Evolutionary conservation across 2,113 vertebrate species (phyloP).

Genomic region (Picathartes gymnocephalus): DNA sequence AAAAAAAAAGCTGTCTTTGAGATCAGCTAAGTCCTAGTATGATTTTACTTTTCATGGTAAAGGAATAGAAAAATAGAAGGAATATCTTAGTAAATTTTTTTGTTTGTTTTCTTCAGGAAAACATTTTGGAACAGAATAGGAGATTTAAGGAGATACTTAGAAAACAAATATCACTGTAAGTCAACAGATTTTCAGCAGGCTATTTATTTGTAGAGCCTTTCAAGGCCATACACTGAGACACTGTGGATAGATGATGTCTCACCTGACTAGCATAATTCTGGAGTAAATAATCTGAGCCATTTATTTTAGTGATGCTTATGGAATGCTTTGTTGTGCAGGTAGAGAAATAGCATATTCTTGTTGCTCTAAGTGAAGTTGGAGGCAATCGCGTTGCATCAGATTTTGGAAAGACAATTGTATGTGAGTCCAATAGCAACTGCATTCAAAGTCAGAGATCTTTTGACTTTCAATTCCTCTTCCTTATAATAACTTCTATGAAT

Average conservation of each 20-base stretch:
- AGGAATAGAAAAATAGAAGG: neutral
- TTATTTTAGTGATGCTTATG: neutral
- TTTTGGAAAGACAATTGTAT: neutral
- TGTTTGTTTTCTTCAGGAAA: neutral
- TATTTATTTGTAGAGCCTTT: neutral
- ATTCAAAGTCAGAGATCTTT: neutral
- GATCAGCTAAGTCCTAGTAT: neutral
- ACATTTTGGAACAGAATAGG: neutral
- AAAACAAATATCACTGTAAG: neutral
- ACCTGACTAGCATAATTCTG: neutral
- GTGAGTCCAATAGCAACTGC: neutral
- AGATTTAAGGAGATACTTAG: neutral
- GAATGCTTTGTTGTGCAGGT: neutral
- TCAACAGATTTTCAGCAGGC: neutral
- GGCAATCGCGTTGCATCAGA: neutral
- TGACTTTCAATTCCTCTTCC: neutral
- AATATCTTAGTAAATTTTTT: neutral
- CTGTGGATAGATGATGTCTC: neutral
- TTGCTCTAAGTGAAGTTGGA: neutral
- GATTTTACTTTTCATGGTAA: neutral
- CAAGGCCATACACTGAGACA: accelerated
- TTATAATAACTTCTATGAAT: neutral
- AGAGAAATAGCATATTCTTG: neutral
- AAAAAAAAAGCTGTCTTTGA: neutral
- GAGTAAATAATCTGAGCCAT: neutral